Evolutionary conservation across 2,797 vertebrate species (phyloP).

Genomic region (Okamejei kenojei): DNA sequence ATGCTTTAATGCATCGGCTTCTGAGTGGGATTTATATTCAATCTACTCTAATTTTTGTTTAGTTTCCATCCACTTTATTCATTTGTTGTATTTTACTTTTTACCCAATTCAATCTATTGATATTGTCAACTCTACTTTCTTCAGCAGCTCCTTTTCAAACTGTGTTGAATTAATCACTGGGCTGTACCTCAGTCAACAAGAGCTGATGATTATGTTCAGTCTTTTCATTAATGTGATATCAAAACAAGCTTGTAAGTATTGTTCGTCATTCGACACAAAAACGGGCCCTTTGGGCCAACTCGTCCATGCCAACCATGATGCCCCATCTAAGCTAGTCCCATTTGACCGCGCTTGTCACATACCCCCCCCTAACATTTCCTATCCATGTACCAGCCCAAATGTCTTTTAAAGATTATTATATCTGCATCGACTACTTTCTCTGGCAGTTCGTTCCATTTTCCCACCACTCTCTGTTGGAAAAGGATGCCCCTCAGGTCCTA

Average conservation of each 20-base stretch:
- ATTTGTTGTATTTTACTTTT: neutral
- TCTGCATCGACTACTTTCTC: too few species aligned
- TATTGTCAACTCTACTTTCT: neutral
- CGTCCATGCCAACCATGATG: too few species aligned
- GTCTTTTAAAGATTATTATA: too few species aligned
- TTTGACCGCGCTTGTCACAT: too few species aligned
- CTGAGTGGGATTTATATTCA: neutral
- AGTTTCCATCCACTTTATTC: neutral
- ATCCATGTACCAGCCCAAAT: too few species aligned
- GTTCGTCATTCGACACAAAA: neutral
- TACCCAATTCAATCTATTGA: neutral
- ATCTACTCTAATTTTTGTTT: neutral
- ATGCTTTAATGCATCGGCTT: neutral
- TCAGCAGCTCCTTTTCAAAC: neutral
- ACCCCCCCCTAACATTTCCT: too few species aligned
- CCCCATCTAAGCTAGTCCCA: too few species aligned
- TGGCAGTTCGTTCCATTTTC: too few species aligned
- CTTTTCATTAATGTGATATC: neutral
- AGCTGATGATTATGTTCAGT: neutral
- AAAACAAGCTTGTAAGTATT: neutral
- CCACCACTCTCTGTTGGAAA: too few species aligned
- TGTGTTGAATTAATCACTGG: neutral
- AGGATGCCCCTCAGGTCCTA: too few species aligned
- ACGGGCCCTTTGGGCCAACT: too few species aligned
- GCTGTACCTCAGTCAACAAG: neutral